These are phyloP conservation scores for Lepidocolaptes lacrymiger DNA, from an alignment of 2,797 vertebrate species.

Conservation along the genomic window DNA sequence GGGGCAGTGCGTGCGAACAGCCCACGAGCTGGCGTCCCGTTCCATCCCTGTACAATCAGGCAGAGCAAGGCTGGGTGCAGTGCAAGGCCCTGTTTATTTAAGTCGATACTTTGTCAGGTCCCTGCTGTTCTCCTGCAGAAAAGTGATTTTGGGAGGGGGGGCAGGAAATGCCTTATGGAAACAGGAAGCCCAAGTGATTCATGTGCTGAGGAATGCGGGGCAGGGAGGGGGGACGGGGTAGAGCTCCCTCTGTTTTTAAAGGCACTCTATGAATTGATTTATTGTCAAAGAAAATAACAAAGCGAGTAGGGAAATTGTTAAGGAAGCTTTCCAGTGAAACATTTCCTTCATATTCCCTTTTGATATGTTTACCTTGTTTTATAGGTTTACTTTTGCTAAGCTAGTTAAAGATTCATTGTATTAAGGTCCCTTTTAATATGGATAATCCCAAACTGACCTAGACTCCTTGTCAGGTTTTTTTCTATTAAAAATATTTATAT, in stretches of 20 bases:
- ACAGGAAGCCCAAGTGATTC: conserved; percentile 97
- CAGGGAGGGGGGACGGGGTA: conserved; percentile 15
- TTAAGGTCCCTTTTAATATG: conserved; percentile 79
- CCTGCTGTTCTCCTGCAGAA: conserved; percentile 86
- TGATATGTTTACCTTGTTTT: conserved; percentile 90
- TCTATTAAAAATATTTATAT: conserved; percentile 82
- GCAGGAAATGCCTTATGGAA: conserved; percentile 98
- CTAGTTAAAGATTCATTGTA: conserved; percentile 79
- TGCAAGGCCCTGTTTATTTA: conserved; percentile 81
- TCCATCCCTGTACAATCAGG: not conserved
- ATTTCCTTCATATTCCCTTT: conserved; percentile 90
- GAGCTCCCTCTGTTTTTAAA: conserved; percentile 84
- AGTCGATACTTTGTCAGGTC: conserved; percentile 83
- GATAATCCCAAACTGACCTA: conserved; percentile 79
- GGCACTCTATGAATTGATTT: conserved; percentile 95
- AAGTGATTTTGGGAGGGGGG: conserved; percentile 79
- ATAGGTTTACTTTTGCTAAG: conserved; percentile 90
- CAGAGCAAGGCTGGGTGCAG: conserved; percentile 53
- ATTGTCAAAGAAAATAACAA: conserved; percentile 95
- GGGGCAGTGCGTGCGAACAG: not conserved
- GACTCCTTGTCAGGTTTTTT: conserved; percentile 76
- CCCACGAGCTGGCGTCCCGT: not conserved
- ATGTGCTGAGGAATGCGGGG: conserved; percentile 90
- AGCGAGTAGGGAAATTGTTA: conserved; percentile 89
- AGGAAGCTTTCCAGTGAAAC: conserved; percentile 92